These are phyloP conservation scores for Trachelus troglodyta DNA, from an alignment of 2,888 invertebrate species.

Conservation along the genomic window DNA sequence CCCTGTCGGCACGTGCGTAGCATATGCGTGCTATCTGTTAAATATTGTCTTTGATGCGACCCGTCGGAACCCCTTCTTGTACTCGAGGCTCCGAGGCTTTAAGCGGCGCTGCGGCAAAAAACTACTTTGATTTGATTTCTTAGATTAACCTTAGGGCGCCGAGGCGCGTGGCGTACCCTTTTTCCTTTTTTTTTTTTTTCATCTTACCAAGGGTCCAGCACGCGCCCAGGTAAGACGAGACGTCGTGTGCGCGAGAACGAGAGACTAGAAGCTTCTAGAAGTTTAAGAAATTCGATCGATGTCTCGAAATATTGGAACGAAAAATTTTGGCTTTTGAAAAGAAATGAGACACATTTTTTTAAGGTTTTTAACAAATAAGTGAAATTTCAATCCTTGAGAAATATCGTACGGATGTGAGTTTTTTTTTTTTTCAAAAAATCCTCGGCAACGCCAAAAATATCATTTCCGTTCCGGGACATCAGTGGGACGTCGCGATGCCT, in stretches of 20 bases:
- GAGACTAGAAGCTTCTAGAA: background rate
- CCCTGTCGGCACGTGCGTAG: constrained; percentile 61
- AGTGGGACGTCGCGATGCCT: background rate
- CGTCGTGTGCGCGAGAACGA: constrained; percentile 7
- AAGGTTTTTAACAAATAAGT: background rate
- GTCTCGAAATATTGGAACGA: background rate
- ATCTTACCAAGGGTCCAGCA: constrained; percentile 45
- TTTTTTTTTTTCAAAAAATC: background rate
- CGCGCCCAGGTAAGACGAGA: constrained; percentile 60
- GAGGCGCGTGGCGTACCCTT: constrained; percentile 57
- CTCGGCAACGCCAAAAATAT: background rate
- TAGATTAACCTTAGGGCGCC: constrained; percentile 58
- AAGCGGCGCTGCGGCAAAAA: constrained; percentile 43
- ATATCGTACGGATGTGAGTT: background rate
- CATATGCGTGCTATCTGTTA: constrained; percentile 61
- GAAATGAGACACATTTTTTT: too few relatives aligned
- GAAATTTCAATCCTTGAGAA: background rate
- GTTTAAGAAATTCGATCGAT: background rate
- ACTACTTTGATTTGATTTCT: constrained; percentile 62
- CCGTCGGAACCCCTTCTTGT: constrained; percentile 58
- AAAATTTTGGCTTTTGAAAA: background rate
- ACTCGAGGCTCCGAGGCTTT: constrained; percentile 15
- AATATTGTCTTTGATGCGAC: constrained; percentile 64
- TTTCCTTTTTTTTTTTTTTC: constrained; percentile 32
- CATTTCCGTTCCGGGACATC: background rate